phyloP scores from a whole-genome alignment of 2,113 vertebrate species.

The Terrapene triunguis region DNA sequence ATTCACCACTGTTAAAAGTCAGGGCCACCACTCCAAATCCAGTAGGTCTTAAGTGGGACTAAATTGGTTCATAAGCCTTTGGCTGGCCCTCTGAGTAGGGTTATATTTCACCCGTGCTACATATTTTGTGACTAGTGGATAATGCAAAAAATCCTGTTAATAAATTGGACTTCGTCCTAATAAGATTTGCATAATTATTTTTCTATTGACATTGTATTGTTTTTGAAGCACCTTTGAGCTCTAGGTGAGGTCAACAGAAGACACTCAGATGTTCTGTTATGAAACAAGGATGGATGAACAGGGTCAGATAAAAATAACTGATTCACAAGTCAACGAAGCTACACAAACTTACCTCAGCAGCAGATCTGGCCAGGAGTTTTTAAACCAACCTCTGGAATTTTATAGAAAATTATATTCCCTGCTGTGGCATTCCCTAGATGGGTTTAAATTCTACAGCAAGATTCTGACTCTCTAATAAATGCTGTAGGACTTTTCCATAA shows the following conservation, averaged over 20 bases:
- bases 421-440: neutral
- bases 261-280: neutral
- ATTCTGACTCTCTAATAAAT: neutral
- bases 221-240: constrained; percentile 58
- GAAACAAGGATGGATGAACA: constrained; percentile 9
- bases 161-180: neutral
- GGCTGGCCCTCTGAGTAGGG: neutral
- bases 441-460: constrained; percentile 44
- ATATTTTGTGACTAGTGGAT: neutral
- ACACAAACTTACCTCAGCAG: neutral
- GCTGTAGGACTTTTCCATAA: constrained; percentile 34
- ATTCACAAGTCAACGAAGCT: neutral
- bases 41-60: neutral
- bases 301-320: constrained; percentile 52
- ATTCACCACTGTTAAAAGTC: accelerated
- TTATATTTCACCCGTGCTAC: neutral
- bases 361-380: neutral
- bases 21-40: neutral
- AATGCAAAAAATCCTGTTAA: neutral
- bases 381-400: neutral
- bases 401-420: neutral
- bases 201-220: neutral
- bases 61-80: neutral
- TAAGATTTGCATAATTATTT: neutral
- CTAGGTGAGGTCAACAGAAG: constrained; percentile 36